Evolutionary conservation across 2,888 invertebrate genomes (phyloP).

Genomic region (Iphiclides podalirius): DNA sequence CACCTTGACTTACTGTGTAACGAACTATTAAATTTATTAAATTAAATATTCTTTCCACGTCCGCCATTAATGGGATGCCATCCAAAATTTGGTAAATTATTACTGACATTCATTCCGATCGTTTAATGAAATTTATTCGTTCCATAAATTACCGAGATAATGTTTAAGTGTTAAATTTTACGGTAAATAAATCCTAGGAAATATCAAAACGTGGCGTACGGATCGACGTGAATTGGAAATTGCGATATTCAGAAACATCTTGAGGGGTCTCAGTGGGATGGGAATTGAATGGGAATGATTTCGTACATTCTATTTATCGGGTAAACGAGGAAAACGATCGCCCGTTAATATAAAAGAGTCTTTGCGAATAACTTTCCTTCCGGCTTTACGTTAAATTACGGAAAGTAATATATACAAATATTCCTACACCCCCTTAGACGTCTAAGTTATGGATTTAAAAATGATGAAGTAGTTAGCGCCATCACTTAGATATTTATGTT

Average conservation of each 20-base stretch:
- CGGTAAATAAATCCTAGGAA: slow-evolving; percentile 34
- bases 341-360: not conserved
- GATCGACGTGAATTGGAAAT: slow-evolving; percentile 11
- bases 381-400: too few relatives aligned
- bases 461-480: too few relatives aligned
- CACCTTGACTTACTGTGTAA: not conserved
- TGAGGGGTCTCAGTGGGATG: not conserved
- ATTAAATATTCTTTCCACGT: slow-evolving; percentile 22
- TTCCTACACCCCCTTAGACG: too few relatives aligned
- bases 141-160: slow-evolving; percentile 45
- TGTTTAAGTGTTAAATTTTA: slow-evolving; percentile 40
- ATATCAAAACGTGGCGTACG: slow-evolving; percentile 11
- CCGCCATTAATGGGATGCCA: slow-evolving; percentile 18
- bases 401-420: too few relatives aligned
- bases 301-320: not conserved
- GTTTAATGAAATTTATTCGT: slow-evolving; percentile 43
- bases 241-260: not conserved
- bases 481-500: too few relatives aligned
- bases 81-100: slow-evolving; percentile 25
- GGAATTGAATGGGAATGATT: not conserved
- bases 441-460: too few relatives aligned
- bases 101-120: slow-evolving; percentile 30
- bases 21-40: slow-evolving; percentile 22
- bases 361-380: too few relatives aligned
- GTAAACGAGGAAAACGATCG: not conserved